These are phyloP conservation scores for Sorex maritimensis DNA, from an alignment of 2,797 vertebrate species.

Conservation along the genomic window DNA sequence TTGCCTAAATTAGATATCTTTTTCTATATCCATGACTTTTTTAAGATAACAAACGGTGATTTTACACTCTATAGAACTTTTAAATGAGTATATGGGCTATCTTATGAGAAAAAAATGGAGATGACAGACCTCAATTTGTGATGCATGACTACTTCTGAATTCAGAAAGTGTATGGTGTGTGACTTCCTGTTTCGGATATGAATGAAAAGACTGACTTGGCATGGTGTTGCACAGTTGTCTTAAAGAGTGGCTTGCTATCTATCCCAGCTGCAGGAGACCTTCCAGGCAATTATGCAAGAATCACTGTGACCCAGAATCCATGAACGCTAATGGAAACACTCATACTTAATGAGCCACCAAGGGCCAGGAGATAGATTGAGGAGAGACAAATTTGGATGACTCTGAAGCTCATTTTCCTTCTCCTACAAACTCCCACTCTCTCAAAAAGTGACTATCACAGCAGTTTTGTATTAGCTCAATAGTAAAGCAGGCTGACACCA, in stretches of 20 bases:
- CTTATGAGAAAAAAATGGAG: neutral
- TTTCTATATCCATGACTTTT: neutral
- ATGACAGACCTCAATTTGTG: conserved; percentile 32
- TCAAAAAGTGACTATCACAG: conserved; percentile 27
- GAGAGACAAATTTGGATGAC: neutral
- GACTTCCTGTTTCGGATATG: conserved; percentile 34
- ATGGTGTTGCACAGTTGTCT: conserved; percentile 6
- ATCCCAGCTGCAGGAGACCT: conserved; percentile 34
- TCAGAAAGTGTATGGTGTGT: neutral
- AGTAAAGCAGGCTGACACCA: conserved; percentile 14
- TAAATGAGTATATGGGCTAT: neutral
- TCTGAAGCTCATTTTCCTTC: conserved; percentile 25
- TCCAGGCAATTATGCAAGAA: conserved; percentile 31
- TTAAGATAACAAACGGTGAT: neutral
- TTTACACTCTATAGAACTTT: neutral
- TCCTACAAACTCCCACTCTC: neutral
- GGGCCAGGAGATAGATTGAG: neutral
- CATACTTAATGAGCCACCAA: conserved; percentile 44
- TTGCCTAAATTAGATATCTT: neutral
- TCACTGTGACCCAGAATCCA: conserved; percentile 38
- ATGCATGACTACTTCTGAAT: neutral
- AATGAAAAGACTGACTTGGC: conserved; percentile 7
- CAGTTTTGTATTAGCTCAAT: conserved; percentile 64
- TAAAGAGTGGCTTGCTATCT: conserved; percentile 24
- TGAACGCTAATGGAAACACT: conserved; percentile 51